A percentile compares a stretch with the other conserved stretches of the same genome.
Conservation (phyloP, 2,888 invertebrate species). For the Synanthedon tipuliformis region DNA sequence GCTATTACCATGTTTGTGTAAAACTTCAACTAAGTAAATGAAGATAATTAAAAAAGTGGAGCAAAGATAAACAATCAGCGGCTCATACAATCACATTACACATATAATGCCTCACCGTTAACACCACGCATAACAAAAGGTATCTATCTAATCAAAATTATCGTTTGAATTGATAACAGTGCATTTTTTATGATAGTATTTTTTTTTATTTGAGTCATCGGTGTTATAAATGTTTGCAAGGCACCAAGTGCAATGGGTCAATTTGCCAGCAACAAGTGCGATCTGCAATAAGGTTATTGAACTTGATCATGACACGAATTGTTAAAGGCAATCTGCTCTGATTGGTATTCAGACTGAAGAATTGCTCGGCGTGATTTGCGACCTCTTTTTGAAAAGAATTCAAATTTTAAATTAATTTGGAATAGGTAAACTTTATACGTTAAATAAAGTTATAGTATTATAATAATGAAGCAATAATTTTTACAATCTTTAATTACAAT, state of each 20-base stretch:
- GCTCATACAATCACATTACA: too few relatives aligned
- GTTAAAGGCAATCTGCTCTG: constrained; percentile 36
- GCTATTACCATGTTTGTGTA: too few relatives aligned
- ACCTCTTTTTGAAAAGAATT: not conserved
- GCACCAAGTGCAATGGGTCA: constrained; percentile 15
- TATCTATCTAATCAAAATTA: not conserved
- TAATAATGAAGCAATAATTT: too few relatives aligned
- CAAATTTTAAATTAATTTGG: too few relatives aligned
- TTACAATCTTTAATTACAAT: too few relatives aligned
- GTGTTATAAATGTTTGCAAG: not conserved
- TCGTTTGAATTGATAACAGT: not conserved
- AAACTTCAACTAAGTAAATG: too few relatives aligned
- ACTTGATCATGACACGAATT: constrained; percentile 42
- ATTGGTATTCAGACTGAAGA: constrained; percentile 35
- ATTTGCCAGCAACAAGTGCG: constrained; percentile 29
- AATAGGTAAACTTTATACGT: too few relatives aligned
- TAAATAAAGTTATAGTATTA: too few relatives aligned
- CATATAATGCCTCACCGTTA: too few relatives aligned
- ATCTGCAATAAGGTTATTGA: constrained; percentile 33
- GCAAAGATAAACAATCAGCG: too few relatives aligned
- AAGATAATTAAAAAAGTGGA: too few relatives aligned
- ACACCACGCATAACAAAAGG: not conserved
- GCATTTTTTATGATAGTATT: not conserved
- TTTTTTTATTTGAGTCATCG: not conserved
- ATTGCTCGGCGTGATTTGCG: constrained; percentile 2